Conservation (phyloP, 2,113 vertebrate species). For the Corynorhinus townsendii region DNA sequence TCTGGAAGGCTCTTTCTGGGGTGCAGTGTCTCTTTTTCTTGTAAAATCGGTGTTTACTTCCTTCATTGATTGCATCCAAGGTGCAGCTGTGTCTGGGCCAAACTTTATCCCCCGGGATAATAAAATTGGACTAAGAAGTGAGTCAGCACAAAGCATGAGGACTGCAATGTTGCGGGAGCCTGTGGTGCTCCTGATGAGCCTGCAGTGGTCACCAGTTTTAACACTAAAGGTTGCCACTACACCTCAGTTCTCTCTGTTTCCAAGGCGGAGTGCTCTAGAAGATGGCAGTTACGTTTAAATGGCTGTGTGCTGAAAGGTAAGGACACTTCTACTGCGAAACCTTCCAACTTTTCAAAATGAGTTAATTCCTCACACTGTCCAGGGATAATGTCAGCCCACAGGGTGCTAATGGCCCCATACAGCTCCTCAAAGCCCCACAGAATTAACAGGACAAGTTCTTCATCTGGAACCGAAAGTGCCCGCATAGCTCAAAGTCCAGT, state of each 20-base stretch:
- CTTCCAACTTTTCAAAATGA: background rate
- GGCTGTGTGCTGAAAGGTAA: background rate
- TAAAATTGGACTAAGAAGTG: background rate
- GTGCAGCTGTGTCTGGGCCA: slow-evolving; percentile 1
- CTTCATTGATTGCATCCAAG: background rate
- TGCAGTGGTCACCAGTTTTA: background rate
- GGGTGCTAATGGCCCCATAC: background rate
- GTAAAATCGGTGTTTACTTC: background rate
- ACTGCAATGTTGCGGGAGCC: background rate
- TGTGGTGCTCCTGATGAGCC: background rate
- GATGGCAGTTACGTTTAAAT: background rate
- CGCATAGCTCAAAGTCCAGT: background rate
- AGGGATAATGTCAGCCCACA: background rate
- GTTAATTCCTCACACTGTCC: background rate
- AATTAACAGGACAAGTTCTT: background rate
- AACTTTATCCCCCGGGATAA: background rate
- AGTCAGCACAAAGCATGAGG: background rate
- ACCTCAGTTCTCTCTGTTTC: background rate
- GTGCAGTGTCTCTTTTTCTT: background rate
- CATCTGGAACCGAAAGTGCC: background rate
- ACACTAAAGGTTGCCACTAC: background rate
- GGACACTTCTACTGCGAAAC: background rate
- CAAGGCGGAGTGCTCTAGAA: background rate
- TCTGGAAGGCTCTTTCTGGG: background rate
- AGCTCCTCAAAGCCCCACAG: background rate